Evolutionary conservation across 2,888 invertebrate genomes (phyloP).

Genomic region (Portevinia maculata): DNA sequence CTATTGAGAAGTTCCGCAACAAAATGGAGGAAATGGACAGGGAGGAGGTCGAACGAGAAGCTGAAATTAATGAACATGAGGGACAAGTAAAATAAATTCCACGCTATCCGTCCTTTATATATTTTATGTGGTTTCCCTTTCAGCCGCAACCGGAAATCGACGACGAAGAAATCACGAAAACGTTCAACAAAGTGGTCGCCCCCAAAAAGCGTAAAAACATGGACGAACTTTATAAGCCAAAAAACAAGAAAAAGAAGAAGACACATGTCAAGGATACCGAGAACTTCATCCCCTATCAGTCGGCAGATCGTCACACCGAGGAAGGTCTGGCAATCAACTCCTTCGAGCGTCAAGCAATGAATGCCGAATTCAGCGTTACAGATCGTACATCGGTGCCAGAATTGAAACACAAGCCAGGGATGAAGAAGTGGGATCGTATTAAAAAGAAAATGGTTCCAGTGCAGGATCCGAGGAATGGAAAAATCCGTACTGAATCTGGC

Average conservation of each 20-base stretch:
- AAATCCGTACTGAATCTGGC: slow-evolving; percentile 97
- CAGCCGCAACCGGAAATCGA: slow-evolving; percentile 82
- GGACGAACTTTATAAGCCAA: slow-evolving; percentile 85
- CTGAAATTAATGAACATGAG: slow-evolving; percentile 56
- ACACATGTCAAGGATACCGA: slow-evolving; percentile 86
- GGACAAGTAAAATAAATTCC: slow-evolving; percentile 13
- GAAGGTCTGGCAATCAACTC: slow-evolving; percentile 87
- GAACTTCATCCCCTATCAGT: slow-evolving; percentile 93
- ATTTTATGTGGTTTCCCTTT: slow-evolving; percentile 3
- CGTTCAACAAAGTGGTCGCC: slow-evolving; percentile 85
- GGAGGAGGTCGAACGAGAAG: slow-evolving; percentile 77
- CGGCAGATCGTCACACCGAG: slow-evolving; percentile 93
- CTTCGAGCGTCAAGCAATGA: slow-evolving; percentile 91
- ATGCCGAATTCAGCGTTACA: slow-evolving; percentile 91
- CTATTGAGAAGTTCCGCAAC: slow-evolving; percentile 82
- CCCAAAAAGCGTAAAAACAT: slow-evolving; percentile 84
- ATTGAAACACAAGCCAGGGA: slow-evolving; percentile 85
- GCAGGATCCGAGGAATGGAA: slow-evolving; percentile 85
- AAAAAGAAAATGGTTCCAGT: slow-evolving; percentile 96
- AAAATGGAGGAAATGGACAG: slow-evolving; percentile 80
- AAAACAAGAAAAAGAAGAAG: slow-evolving; percentile 84
- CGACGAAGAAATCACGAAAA: slow-evolving; percentile 84
- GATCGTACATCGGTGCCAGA: slow-evolving; percentile 91
- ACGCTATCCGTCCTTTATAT: not conserved
- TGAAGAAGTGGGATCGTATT: slow-evolving; percentile 96